Conservation (phyloP, 2,113 vertebrate species). For the Entomyzon cyanotis region DNA sequence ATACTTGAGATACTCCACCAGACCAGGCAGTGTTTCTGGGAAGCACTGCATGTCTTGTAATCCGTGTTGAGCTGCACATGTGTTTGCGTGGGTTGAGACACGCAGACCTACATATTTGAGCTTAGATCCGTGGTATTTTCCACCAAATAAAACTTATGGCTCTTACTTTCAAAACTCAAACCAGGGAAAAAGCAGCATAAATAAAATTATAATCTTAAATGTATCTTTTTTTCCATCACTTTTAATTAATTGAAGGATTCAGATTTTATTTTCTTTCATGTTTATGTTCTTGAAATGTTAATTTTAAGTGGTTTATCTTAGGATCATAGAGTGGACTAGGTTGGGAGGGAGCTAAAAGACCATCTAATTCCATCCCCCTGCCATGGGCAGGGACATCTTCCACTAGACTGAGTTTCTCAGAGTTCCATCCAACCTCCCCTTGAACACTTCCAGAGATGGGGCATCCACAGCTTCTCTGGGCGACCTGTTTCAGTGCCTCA, state of each 20-base stretch:
- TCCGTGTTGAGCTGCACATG: not conserved
- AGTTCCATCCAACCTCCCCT: not conserved
- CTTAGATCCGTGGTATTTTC: not conserved
- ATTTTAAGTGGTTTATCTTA: not conserved
- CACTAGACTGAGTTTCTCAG: not conserved
- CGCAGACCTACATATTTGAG: fast-evolving
- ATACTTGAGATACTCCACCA: not conserved
- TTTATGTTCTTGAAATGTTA: not conserved
- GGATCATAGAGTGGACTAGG: not conserved
- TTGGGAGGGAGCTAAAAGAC: not conserved
- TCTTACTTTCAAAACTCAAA: not conserved
- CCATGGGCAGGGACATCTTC: not conserved
- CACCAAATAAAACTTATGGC: not conserved
- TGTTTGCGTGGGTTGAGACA: fast-evolving
- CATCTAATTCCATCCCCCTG: not conserved
- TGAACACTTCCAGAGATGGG: not conserved
- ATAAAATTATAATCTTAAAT: not conserved
- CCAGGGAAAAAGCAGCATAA: not conserved
- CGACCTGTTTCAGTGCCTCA: not conserved
- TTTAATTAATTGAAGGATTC: not conserved
- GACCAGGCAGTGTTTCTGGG: not conserved
- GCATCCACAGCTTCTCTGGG: not conserved
- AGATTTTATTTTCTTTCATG: not conserved
- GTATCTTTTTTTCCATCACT: fast-evolving
- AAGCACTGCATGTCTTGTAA: fast-evolving